Conservation (phyloP, 2,797 vertebrate species). For the Acanthopagrus latus region DNA sequence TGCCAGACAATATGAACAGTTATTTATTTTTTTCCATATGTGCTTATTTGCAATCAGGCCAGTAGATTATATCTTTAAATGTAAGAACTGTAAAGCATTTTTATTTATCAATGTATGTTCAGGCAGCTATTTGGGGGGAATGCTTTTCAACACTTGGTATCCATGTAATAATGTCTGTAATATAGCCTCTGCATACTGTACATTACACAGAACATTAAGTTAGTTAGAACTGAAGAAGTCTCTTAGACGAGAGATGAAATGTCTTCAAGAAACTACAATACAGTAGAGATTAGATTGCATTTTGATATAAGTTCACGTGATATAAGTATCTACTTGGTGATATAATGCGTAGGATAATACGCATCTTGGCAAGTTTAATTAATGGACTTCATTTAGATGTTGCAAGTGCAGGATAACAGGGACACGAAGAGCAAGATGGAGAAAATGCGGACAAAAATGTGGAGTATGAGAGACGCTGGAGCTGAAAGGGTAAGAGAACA, state of each 20-base stretch:
- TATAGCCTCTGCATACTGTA: no score
- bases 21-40: constrained; percentile 16
- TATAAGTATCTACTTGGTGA: neutral
- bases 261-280: no score
- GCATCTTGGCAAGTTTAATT: neutral
- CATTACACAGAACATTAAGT: no score
- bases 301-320: neutral
- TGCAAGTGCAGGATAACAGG: constrained; percentile 24
- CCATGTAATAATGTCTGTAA: no score
- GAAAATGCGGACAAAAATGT: constrained; percentile 18
- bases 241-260: no score
- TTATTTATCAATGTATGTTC: constrained; percentile 13
- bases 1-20: constrained; percentile 3
- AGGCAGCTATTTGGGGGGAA: constrained; percentile 1
- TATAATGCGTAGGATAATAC: neutral
- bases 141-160: no score
- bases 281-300: no score
- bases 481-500: constrained; percentile 14
- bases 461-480: neutral
- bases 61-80: constrained; percentile 18
- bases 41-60: constrained; percentile 3
- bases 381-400: neutral
- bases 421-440: constrained; percentile 5
- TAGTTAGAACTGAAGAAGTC: no score
- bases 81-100: constrained; percentile 4